A percentile compares a stretch with the other conserved stretches of the same genome.
These are phyloP conservation scores for Chascanopsetta lugubris DNA, from an alignment of 2,113 vertebrate species.

Conservation along the genomic window DNA sequence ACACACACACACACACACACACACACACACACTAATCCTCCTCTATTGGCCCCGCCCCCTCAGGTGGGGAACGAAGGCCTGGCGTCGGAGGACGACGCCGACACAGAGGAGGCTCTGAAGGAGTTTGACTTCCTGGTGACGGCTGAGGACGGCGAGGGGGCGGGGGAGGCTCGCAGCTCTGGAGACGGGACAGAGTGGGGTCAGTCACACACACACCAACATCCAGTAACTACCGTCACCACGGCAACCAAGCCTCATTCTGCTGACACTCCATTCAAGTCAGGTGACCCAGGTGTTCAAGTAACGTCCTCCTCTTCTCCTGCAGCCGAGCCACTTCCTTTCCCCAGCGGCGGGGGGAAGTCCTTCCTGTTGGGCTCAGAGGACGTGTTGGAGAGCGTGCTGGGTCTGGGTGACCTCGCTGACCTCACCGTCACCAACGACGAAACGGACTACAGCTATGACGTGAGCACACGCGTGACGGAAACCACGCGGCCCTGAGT, in stretches of 20 bases:
- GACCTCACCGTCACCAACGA: slow-evolving; percentile 99
- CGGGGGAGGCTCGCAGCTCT: slow-evolving; percentile 96
- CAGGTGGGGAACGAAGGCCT: slow-evolving; percentile 71
- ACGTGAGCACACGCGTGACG: slow-evolving; percentile 82
- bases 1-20: not conserved
- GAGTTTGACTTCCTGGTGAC: slow-evolving; percentile 99
- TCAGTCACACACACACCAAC: slow-evolving; percentile 58
- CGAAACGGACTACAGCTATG: slow-evolving; percentile 95
- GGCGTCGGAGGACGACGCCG: slow-evolving; percentile 88
- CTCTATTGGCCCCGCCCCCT: not conserved
- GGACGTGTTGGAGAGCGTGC: slow-evolving; percentile 94
- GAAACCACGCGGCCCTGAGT: not conserved
- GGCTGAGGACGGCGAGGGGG: slow-evolving; percentile 97
- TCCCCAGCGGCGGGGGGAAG: slow-evolving; percentile 92
- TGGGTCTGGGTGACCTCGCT: slow-evolving; percentile 97
- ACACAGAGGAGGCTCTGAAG: slow-evolving; percentile 98
- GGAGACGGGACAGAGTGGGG: slow-evolving; percentile 99
- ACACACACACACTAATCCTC: not conserved
- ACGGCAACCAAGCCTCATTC: too few species aligned
- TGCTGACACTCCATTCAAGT: too few species aligned
- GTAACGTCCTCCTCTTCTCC: not conserved
- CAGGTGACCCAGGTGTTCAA: too few species aligned
- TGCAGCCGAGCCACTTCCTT: slow-evolving; percentile 90
- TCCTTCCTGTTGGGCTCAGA: slow-evolving; percentile 96
- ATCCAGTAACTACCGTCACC: too few species aligned